Conservation (phyloP, 2,113 vertebrate genomes). For the Anolis carolinensis region DNA sequence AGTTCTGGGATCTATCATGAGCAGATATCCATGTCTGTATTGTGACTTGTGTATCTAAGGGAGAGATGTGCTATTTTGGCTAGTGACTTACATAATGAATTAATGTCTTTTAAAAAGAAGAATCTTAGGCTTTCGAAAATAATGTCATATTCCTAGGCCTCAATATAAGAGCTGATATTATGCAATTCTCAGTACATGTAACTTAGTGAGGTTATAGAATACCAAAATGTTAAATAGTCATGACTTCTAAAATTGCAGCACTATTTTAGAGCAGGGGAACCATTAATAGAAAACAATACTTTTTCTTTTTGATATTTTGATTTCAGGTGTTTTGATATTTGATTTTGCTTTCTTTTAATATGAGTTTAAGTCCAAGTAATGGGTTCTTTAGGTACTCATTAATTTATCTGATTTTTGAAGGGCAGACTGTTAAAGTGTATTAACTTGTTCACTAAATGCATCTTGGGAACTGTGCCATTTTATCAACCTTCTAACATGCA, state of each 20-base stretch:
- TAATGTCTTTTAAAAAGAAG: background rate
- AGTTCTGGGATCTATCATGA: slow-evolving; percentile 43
- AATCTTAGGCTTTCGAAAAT: background rate
- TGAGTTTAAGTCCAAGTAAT: background rate
- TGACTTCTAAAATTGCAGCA: background rate
- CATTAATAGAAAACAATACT: background rate
- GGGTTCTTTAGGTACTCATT: background rate
- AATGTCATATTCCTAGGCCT: background rate
- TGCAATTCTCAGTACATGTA: background rate
- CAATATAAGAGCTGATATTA: background rate
- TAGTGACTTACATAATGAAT: background rate
- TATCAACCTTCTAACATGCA: background rate
- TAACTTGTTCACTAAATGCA: background rate
- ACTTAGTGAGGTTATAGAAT: background rate
- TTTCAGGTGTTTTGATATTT: background rate
- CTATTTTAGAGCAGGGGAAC: background rate
- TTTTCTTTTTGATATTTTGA: background rate
- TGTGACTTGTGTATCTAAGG: background rate
- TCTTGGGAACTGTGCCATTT: background rate
- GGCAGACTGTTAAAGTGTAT: background rate
- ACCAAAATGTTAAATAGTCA: background rate
- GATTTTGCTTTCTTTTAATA: background rate
- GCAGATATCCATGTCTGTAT: slow-evolving; percentile 4
- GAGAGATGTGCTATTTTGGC: background rate
- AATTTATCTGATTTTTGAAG: background rate